These are phyloP conservation scores for Steinernema carpocapsae DNA, from an alignment of 2,888 invertebrate genomes.

Conservation along the genomic window DNA sequence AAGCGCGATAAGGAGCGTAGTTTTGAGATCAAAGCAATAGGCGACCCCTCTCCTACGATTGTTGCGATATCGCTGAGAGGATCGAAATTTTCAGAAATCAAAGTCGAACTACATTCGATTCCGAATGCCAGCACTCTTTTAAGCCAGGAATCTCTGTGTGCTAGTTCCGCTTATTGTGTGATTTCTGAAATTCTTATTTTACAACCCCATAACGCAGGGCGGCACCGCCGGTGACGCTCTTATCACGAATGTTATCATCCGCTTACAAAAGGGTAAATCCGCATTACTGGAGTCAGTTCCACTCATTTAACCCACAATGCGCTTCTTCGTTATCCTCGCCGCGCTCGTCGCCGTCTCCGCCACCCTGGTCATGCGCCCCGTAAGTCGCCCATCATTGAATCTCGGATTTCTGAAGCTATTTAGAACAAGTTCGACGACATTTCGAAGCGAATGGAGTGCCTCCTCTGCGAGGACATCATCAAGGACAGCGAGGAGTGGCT, in stretches of 20 bases:
- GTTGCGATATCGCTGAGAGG: too few species aligned
- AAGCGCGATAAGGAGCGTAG: too few species aligned
- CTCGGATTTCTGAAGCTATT: neutral
- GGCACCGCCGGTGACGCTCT: neutral
- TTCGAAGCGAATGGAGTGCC: slow-evolving; percentile 31
- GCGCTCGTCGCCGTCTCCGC: slow-evolving; percentile 23
- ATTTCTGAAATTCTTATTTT: neutral
- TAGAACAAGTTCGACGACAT: neutral
- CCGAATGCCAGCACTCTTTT: too few species aligned
- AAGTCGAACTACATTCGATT: too few species aligned
- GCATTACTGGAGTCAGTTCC: neutral
- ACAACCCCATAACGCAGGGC: neutral
- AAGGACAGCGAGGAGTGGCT: slow-evolving; percentile 34
- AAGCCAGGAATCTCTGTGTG: too few species aligned
- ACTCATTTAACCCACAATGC: neutral
- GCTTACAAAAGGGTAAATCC: neutral
- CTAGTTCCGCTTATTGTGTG: neutral
- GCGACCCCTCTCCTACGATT: too few species aligned
- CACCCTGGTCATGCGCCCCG: slow-evolving; percentile 5
- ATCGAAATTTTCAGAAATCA: too few species aligned
- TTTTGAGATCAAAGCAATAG: too few species aligned
- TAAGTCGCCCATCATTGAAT: neutral
- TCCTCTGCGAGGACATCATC: slow-evolving; percentile 36
- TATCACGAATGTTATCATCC: neutral
- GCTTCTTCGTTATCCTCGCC: slow-evolving; percentile 23